Evolutionary conservation across 2,113 vertebrate species (phyloP).

Genomic region (Echinops telfairi): DNA sequence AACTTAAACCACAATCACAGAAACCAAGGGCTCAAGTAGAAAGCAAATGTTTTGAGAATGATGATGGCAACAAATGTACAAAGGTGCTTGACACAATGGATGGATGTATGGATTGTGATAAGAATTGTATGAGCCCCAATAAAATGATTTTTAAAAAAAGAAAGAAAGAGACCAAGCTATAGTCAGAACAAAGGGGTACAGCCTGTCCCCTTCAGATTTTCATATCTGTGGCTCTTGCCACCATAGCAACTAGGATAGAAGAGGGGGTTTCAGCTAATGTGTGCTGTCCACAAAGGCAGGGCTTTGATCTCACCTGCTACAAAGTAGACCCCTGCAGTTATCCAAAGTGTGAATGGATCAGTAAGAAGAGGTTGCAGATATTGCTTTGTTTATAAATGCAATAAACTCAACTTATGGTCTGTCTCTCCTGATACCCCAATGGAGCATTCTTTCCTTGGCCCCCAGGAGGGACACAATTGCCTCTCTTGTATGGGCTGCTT

Average conservation of each 20-base stretch:
- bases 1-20: not conserved
- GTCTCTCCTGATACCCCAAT: not conserved
- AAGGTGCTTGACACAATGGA: too few species aligned
- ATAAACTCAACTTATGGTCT: not conserved
- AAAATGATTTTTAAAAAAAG: too few species aligned
- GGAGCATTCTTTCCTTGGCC: not conserved
- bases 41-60: too few species aligned
- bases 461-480: not conserved
- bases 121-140: too few species aligned
- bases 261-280: not conserved
- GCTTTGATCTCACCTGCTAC: not conserved
- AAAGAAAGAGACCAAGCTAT: not conserved
- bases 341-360: not conserved
- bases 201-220: not conserved
- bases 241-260: not conserved
- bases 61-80: too few species aligned
- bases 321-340: accelerated
- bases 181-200: not conserved
- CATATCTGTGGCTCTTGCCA: not conserved
- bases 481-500: not conserved
- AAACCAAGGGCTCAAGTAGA: too few species aligned
- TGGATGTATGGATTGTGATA: too few species aligned
- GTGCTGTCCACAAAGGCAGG: accelerated
- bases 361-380: not conserved
- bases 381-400: not conserved